A percentile compares a stretch with the other conserved stretches of the same genome.
Evolutionary conservation across 2,888 invertebrate genomes (phyloP).

Genomic region (Dynastes grantii): DNA sequence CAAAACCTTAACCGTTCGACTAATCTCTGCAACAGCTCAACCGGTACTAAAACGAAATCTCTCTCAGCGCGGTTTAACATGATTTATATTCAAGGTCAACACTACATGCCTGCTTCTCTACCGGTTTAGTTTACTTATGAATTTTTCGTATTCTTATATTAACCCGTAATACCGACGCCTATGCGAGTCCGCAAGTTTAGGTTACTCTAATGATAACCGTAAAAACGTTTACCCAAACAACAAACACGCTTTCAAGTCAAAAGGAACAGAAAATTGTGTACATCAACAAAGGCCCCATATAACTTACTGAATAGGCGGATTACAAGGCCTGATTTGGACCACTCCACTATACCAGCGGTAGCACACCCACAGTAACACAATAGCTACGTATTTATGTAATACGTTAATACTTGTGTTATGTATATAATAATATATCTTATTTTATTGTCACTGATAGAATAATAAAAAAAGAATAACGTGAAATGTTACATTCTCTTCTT

Average conservation of each 20-base stretch:
- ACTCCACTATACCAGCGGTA: neutral
- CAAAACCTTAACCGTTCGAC: no score
- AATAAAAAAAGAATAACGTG: neutral
- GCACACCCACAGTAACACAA: neutral
- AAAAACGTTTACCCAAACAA: slow-evolving; percentile 61
- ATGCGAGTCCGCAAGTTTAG: no score
- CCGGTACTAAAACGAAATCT: no score
- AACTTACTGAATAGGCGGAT: slow-evolving; percentile 59
- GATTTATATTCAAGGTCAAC: no score
- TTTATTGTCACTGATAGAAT: neutral
- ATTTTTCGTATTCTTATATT: no score
- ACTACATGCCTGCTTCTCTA: no score
- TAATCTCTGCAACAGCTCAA: no score
- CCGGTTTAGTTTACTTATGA: no score
- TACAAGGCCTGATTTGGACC: slow-evolving; percentile 55
- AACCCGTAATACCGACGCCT: no score
- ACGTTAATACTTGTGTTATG: neutral
- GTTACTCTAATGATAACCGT: slow-evolving; percentile 57
- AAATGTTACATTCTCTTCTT: neutral
- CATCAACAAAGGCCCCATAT: slow-evolving; percentile 58
- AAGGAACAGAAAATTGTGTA: slow-evolving; percentile 62
- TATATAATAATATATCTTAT: neutral
- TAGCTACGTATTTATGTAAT: slow-evolving; percentile 3
- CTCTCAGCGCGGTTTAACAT: no score
- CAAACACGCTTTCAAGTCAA: slow-evolving; percentile 62